These are phyloP conservation scores for Uropsilus gracilis DNA, from an alignment of 2,113 vertebrate genomes.

Conservation along the genomic window DNA sequence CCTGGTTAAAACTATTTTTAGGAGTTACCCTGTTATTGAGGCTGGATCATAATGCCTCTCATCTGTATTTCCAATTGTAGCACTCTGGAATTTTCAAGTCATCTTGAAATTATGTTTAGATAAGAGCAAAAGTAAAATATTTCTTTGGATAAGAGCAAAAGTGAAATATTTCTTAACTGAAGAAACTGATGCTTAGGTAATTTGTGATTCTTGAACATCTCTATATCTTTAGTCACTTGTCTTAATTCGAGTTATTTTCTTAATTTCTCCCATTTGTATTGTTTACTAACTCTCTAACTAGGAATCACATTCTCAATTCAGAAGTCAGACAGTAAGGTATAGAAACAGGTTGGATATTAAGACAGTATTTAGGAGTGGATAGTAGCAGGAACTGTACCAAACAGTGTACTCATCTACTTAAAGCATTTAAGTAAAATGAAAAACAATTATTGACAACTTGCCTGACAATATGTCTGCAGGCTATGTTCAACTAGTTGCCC, in stretches of 20 bases:
- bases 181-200: not conserved
- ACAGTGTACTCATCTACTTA: not conserved
- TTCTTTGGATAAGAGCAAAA: not conserved
- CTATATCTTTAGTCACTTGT: not conserved
- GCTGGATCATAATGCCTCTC: not conserved
- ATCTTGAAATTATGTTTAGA: not conserved
- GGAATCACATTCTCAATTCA: not conserved
- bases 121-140: not conserved
- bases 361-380: not conserved
- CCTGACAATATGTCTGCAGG: not conserved
- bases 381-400: not conserved
- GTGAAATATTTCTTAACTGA: conserved; percentile 33
- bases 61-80: not conserved
- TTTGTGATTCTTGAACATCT: conserved; percentile 34
- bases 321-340: not conserved
- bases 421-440: not conserved
- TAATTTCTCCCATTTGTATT: not conserved
- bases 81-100: not conserved
- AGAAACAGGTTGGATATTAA: not conserved
- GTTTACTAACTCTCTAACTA: not conserved
- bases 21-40: not conserved
- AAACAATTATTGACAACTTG: not conserved
- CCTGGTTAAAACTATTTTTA: conserved; percentile 10
- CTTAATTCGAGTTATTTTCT: not conserved
- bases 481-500: not conserved